A percentile compares a stretch with the other conserved stretches of the same genome.
Evolutionary conservation across 2,888 invertebrate genomes (phyloP).

Genomic region (Emesis castigata): DNA sequence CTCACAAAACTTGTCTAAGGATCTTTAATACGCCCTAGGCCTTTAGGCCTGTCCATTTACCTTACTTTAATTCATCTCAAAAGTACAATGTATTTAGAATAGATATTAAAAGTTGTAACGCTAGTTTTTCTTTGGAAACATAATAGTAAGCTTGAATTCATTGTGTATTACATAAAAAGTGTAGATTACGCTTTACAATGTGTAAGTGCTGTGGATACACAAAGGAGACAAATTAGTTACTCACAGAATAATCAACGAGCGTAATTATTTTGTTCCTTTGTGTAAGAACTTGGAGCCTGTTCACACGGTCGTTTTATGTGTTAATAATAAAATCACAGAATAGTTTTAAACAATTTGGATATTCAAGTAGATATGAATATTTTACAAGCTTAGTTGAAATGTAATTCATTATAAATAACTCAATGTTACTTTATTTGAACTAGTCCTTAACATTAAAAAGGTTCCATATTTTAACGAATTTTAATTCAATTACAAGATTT

Average conservation of each 20-base stretch:
- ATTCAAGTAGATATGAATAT: too few species aligned
- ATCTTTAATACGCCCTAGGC: too few species aligned
- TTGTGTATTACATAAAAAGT: constrained; percentile 5
- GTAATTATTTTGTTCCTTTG: not conserved
- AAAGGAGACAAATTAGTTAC: not conserved
- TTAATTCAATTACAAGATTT: not conserved
- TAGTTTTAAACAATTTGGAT: too few species aligned
- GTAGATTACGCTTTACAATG: constrained; percentile 67
- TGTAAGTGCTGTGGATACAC: constrained; percentile 84
- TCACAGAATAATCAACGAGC: not conserved
- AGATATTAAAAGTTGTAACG: not conserved
- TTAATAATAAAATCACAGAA: not conserved
- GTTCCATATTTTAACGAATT: not conserved
- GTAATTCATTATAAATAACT: not conserved
- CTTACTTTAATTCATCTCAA: too few species aligned
- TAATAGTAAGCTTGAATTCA: constrained; percentile 1
- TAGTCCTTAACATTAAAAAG: not conserved
- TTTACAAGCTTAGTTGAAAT: not conserved
- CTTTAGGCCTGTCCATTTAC: too few species aligned
- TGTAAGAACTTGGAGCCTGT: not conserved
- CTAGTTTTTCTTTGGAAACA: not conserved
- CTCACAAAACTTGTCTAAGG: too few species aligned
- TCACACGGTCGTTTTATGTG: not conserved
- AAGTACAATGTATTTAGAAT: not conserved
- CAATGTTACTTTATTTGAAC: not conserved